A percentile compares a stretch with the other conserved stretches of the same genome.
Evolutionary conservation across 2,888 invertebrate genomes (phyloP).

Genomic region (Spicauda simplicius): DNA sequence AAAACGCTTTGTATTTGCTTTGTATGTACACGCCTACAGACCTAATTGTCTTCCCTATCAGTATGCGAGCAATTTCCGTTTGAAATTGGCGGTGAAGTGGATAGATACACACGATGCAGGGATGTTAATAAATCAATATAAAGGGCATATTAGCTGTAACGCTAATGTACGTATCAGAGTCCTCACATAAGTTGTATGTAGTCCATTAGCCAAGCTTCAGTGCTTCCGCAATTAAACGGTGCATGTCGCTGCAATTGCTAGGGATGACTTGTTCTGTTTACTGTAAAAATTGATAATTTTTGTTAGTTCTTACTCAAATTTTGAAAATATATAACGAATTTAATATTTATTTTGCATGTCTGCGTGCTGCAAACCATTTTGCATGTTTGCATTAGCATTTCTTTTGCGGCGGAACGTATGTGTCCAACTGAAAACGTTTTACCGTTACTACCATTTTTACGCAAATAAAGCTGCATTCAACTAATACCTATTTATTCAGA

Average conservation of each 20-base stretch:
- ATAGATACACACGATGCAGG: conserved; percentile 24
- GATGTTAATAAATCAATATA: conserved; percentile 34
- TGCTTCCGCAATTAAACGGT: conserved; percentile 36
- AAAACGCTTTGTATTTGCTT: too few relatives aligned
- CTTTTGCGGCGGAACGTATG: background rate
- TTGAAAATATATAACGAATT: background rate
- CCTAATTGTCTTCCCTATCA: background rate
- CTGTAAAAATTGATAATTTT: conserved; percentile 1
- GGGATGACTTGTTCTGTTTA: conserved; percentile 23
- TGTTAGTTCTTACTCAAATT: background rate
- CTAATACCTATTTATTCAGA: background rate
- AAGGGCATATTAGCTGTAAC: conserved; percentile 33
- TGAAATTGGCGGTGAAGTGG: conserved; percentile 15
- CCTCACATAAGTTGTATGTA: conserved; percentile 33
- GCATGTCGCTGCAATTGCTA: conserved; percentile 32
- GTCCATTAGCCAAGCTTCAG: conserved; percentile 34
- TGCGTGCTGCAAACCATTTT: background rate
- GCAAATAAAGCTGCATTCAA: background rate
- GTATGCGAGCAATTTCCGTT: conserved; percentile 15
- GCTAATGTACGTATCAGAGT: conserved; percentile 37
- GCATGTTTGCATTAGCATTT: background rate
- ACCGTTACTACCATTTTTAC: conserved; percentile 5
- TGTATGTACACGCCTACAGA: background rate
- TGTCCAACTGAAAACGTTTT: background rate
- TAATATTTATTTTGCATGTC: background rate